Evolutionary conservation across 2,113 vertebrate species (phyloP).

Genomic region (Anhinga anhinga): DNA sequence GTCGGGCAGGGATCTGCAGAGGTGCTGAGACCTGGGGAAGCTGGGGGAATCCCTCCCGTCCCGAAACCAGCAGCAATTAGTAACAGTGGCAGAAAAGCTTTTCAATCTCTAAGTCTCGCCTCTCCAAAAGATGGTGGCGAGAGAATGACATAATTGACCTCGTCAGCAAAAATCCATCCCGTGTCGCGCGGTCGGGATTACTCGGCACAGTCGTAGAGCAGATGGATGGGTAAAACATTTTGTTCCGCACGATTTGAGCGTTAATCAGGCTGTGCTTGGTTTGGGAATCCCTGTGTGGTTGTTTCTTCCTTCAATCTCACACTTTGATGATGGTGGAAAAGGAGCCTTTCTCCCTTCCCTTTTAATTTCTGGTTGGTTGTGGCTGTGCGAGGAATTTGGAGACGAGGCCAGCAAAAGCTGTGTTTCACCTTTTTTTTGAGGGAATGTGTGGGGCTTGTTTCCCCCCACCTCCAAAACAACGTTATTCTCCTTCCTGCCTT

Average conservation of each 20-base stretch:
- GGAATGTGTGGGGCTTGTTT: fast-evolving
- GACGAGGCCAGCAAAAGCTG: neutral
- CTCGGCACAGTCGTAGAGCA: neutral
- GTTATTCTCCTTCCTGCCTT: neutral
- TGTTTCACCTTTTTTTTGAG: neutral
- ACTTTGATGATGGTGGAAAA: neutral
- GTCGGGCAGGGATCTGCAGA: neutral
- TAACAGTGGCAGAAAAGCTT: neutral
- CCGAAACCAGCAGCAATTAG: neutral
- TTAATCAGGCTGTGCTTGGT: neutral
- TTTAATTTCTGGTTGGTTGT: neutral
- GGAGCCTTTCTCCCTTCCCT: neutral
- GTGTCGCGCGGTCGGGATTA: fast-evolving
- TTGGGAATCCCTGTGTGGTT: neutral
- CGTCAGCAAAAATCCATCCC: fast-evolving
- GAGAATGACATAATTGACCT: neutral
- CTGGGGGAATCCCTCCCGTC: neutral
- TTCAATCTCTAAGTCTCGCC: fast-evolving
- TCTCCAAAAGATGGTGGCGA: neutral
- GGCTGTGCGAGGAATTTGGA: neutral
- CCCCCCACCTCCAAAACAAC: fast-evolving
- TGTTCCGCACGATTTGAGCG: neutral
- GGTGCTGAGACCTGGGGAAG: neutral
- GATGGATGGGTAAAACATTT: neutral
- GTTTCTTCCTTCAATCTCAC: neutral